Evolutionary conservation across 2,888 invertebrate species (phyloP), one percentile per base, ranked within the genome.

Genomic region (Homarus gammarus): DNA sequence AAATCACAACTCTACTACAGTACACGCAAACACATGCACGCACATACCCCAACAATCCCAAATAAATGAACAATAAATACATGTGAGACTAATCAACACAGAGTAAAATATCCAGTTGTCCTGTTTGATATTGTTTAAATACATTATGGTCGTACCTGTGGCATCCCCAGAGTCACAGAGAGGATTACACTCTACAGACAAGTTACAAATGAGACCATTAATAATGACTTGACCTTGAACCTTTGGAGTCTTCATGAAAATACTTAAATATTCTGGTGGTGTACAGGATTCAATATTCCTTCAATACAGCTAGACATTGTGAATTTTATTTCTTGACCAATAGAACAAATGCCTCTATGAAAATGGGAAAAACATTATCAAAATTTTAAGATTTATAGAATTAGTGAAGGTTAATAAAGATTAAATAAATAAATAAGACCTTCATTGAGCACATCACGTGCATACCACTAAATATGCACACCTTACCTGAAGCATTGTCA

Each of bases 1-100:
- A 78, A 81, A 83, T 83, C 86, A 87, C 81, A 87, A 81, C 40
- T 49, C 85, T 85, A 85, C 68, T 81, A 64, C 61, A 81, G 81
- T 56, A 49, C 75, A 75, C 38, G 40, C 73, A 73, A 18, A 73
- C 73, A 75, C 75, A 75, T 75, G 75, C 44, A 75, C 75, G 44
- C 75, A 75, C 22, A 27, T 75, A 75, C 81, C 81, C 79, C 81
- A 81, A 81, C 81, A 81, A 61, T 81, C 81, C 81, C 56, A 81
- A 81, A 81, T 64, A 81, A 81, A 18, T 38, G 27, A 81, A 81
- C 61, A 61, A 61, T 38, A 77, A 40, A 44, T 49, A 40, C 33
- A 64, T 12, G 38, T 36, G 22, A 27, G 64, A 81, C 64, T 81
- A 81, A 75, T 75, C 44, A 18, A 81, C 33, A 68, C 82, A 70